A percentile compares a stretch with the other conserved stretches of the same genome.
These are phyloP conservation scores for Cataglyphis hispanica DNA, from an alignment of 1,140 invertebrate genomes.

Conservation along the genomic window DNA sequence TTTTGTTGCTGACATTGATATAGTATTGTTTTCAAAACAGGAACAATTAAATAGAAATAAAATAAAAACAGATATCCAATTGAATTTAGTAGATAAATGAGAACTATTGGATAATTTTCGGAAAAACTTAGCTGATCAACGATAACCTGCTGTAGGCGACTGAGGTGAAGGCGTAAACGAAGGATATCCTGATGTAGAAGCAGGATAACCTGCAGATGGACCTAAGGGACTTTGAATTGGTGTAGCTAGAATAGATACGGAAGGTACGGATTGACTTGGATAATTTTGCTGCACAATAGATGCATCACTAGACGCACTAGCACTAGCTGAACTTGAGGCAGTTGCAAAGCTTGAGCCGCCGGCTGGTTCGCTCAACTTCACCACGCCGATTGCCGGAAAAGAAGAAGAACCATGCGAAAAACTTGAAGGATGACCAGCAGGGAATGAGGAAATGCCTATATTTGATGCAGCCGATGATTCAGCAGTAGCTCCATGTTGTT, in stretches of 20 bases:
- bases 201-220: background rate
- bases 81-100: background rate
- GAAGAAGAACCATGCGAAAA: background rate
- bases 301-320: background rate
- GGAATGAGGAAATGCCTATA: background rate
- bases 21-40: background rate
- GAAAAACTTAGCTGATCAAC: background rate
- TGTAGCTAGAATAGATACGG: background rate
- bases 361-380: slow-evolving; percentile 40
- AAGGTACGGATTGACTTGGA: background rate
- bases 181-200: background rate
- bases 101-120: background rate
- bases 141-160: slow-evolving; percentile 15
- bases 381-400: background rate
- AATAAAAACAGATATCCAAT: background rate
- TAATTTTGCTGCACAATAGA: background rate
- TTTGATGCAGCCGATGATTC: background rate
- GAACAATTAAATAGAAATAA: background rate
- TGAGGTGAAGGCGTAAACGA: background rate
- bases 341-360: background rate
- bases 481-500: background rate
- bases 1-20: background rate
- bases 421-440: background rate
- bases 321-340: slow-evolving; percentile 44
- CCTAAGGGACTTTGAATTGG: background rate